Evolutionary conservation across 2,888 invertebrate species (phyloP).

Genomic region (Mythimna impura): DNA sequence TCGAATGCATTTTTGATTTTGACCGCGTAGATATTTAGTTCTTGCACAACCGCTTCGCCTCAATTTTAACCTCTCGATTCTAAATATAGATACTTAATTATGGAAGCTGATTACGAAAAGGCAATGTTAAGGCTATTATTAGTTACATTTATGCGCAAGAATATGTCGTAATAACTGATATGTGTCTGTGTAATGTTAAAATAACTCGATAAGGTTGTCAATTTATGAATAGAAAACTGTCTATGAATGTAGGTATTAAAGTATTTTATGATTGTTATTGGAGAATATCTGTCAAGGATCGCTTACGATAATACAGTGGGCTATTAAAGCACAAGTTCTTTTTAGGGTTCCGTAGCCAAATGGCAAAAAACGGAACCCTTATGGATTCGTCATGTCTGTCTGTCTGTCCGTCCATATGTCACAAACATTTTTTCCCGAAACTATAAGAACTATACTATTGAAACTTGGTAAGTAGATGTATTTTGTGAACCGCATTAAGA

Average conservation of each 20-base stretch:
- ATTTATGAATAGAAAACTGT: constrained; percentile 3
- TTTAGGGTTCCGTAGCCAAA: too few species aligned
- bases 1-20: background rate
- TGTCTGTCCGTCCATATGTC: too few species aligned
- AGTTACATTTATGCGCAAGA: constrained; percentile 2
- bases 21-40: background rate
- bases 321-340: too few species aligned
- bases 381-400: too few species aligned
- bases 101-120: background rate
- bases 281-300: background rate
- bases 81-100: constrained; percentile 15
- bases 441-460: too few species aligned
- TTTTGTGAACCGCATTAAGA: too few species aligned
- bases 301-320: background rate
- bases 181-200: background rate
- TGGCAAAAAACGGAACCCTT: too few species aligned
- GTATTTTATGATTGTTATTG: background rate
- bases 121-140: background rate
- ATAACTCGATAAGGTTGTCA: background rate
- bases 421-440: too few species aligned
- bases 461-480: too few species aligned
- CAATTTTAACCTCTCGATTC: constrained; percentile 5
- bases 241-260: background rate
- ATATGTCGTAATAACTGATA: background rate
- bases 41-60: background rate